Evolutionary conservation across 2,888 invertebrate genomes (phyloP).

Genomic region (Hymenopus coronatus): DNA sequence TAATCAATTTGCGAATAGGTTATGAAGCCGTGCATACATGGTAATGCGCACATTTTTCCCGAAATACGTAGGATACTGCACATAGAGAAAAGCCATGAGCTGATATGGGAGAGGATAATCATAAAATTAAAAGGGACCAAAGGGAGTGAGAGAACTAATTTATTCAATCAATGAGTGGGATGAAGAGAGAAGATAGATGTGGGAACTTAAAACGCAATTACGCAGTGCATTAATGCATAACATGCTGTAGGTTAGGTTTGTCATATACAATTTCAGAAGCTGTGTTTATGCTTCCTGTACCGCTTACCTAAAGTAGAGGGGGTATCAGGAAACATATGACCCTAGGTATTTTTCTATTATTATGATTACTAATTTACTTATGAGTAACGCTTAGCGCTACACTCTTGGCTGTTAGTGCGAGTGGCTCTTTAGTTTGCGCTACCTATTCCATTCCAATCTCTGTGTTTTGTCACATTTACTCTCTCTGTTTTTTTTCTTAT

Average conservation of each 20-base stretch:
- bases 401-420: no score
- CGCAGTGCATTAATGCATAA: not conserved
- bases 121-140: not conserved
- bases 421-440: no score
- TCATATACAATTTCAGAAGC: not conserved
- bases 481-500: no score
- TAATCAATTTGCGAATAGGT: constrained; percentile 15
- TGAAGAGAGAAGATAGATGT: not conserved
- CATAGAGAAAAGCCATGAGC: not conserved
- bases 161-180: constrained; percentile 6
- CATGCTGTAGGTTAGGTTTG: not conserved
- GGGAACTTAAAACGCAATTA: not conserved
- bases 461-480: no score
- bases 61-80: not conserved
- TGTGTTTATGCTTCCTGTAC: not conserved
- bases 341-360: no score
- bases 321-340: no score
- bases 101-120: not conserved
- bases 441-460: no score
- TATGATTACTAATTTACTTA: no score
- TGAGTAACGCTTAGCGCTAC: no score
- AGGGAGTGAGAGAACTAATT: not conserved
- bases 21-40: not conserved
- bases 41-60: not conserved
- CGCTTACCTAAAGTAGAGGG: no score